Evolutionary conservation across 1,140 invertebrate genomes (phyloP), one percentile per base, ranked within the genome.

Genomic region (Cydia fagiglandana): DNA sequence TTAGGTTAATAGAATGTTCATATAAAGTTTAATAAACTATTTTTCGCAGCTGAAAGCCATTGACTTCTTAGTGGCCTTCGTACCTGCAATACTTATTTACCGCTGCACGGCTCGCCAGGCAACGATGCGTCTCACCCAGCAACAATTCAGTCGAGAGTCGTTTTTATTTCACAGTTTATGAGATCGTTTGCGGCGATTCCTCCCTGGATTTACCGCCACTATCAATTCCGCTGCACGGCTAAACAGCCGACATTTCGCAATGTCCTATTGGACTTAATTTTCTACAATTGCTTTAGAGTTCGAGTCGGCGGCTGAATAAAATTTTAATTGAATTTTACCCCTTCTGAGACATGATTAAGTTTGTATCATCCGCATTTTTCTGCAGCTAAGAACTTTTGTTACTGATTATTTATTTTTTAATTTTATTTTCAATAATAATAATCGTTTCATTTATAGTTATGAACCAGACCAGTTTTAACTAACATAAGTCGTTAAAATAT

Each of bases 191-290:
- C 28, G 74, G 74, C 53, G 50, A 64, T 56, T 75, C 61, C 74
- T 77, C 75, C 78, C 76, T 50, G 76, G 73, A 78, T 78, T 78
- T 77, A 80, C 77, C 50, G 75, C 75, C 76, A 75, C 66, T 76
- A 64, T 73, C 73, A 75, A 79, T 76, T 75, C 73, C 13, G n/a
- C 50, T 34, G 73, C 66, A 84, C 74, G 34, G 66, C 34, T 70
- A 70, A 41, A 70, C 66, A 70, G 66, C 66, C 66, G 34, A 70
- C 66, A 41, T 38, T 74, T 53, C 34, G 17, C 53, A 47, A 34
- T 56, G 73, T 74, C 80, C 82, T 79, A 82, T 78, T 78, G 78
- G 75, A 80, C 64, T 77, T 78, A 79, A 81, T 80, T 82, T 78
- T 77, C 77, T 77, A 77, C 75, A 78, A 78, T 81, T 81, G 78